phyloP scores from a whole-genome alignment of 1,140 invertebrate genomes.

The Laodelphax striatellus region DNA sequence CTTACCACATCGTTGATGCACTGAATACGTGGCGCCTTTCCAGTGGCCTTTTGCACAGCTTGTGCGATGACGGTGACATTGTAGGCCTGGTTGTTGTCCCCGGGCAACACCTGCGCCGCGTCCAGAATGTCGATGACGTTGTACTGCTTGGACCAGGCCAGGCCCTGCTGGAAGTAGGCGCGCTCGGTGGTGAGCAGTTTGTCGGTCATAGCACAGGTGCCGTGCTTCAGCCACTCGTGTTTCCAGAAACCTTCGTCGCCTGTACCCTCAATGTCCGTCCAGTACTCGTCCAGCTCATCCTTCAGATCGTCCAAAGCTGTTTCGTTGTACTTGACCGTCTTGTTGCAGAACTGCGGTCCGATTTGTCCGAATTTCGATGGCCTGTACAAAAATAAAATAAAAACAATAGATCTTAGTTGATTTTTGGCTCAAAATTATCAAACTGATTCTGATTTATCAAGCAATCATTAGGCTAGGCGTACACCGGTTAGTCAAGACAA shows the following conservation, averaged over 20 bases:
- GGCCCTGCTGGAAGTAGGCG: conserved; percentile 59
- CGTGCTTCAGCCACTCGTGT: conserved; percentile 77
- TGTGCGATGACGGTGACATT: neutral
- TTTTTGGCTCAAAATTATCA: too few relatives aligned
- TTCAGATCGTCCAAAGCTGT: conserved; percentile 43
- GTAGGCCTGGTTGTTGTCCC: neutral
- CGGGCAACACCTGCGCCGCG: neutral
- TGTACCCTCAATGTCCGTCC: conserved; percentile 54
- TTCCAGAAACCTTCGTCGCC: conserved; percentile 48
- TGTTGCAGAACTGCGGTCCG: conserved; percentile 56
- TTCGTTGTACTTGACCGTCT: conserved; percentile 48
- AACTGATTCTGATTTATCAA: conserved; percentile 6
- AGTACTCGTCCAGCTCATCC: conserved; percentile 46
- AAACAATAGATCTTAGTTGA: too few relatives aligned
- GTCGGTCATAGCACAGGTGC: conserved; percentile 57
- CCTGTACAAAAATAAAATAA: conserved; percentile 28
- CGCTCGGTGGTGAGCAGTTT: conserved; percentile 45
- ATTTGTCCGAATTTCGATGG: conserved; percentile 50
- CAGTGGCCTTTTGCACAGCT: neutral
- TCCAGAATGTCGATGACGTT: conserved; percentile 35
- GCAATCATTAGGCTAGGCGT: neutral
- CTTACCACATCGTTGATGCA: neutral
- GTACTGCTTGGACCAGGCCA: conserved; percentile 47
- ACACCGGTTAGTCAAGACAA: too few relatives aligned
- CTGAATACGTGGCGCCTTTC: neutral